phyloP scores from a whole-genome alignment of 2,797 vertebrate genomes.

The Apogon talboti region DNA sequence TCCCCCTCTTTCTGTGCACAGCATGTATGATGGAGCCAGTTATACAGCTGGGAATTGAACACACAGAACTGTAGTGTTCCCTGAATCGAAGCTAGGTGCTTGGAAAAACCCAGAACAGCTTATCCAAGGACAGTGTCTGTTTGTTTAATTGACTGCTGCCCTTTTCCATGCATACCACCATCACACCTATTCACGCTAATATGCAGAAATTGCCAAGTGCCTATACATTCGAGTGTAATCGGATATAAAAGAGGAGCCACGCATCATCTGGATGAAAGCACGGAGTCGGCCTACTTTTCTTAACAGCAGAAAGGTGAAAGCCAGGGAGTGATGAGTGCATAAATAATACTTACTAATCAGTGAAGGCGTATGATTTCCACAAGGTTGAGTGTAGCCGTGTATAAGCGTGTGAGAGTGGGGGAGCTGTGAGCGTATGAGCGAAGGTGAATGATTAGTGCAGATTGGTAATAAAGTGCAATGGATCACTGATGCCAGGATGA shows the following conservation, averaged over 20 bases:
- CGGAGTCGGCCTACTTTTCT: constrained; percentile 31
- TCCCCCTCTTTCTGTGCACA: constrained; percentile 41
- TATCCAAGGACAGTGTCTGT: constrained; percentile 65
- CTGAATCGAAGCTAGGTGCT: constrained; percentile 67
- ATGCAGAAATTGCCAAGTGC: not conserved
- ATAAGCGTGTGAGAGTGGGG: constrained; percentile 24
- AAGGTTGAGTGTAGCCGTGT: constrained; percentile 16
- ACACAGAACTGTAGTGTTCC: constrained; percentile 68
- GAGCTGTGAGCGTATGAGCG: constrained; percentile 20
- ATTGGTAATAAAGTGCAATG: too few relatives aligned
- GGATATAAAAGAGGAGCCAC: not conserved
- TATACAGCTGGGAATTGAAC: constrained; percentile 75
- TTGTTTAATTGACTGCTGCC: constrained; percentile 72
- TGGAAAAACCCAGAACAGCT: constrained; percentile 62
- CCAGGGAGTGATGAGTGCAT: constrained; percentile 30
- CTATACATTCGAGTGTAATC: constrained; percentile 24
- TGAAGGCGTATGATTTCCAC: constrained; percentile 15
- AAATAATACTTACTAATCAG: constrained; percentile 52
- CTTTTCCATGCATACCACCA: constrained; percentile 4
- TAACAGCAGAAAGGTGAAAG: constrained; percentile 41
- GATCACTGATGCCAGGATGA: too few relatives aligned
- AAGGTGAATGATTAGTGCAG: constrained; percentile 24
- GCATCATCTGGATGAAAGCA: not conserved
- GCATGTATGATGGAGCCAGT: constrained; percentile 71
- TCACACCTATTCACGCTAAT: not conserved